Conservation (phyloP, 2,888 invertebrate genomes). For the Oscheius sp. region DNA sequence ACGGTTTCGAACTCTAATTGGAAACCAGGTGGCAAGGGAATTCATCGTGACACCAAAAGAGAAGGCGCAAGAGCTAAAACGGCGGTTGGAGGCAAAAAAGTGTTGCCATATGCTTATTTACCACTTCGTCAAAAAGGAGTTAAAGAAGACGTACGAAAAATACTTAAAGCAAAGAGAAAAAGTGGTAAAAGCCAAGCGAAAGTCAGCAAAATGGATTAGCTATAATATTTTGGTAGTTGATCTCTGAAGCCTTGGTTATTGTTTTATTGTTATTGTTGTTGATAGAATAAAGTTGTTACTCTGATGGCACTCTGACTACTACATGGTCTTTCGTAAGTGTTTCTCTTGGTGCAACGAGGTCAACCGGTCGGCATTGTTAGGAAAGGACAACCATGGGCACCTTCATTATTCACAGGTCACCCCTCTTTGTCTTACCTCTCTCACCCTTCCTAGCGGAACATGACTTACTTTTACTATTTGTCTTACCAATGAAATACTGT, state of each 20-base stretch:
- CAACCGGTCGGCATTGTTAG: constrained; percentile 2
- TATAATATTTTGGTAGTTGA: constrained; percentile 28
- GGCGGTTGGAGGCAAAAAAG: constrained; percentile 37
- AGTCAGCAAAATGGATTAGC: constrained; percentile 6
- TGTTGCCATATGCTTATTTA: constrained; percentile 62
- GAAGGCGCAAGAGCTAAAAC: constrained; percentile 3
- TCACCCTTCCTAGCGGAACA: background rate
- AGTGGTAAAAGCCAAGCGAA: constrained; percentile 42
- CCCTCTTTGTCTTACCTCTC: background rate
- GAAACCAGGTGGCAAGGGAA: constrained; percentile 56
- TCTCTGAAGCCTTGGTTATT: background rate
- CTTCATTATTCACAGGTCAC: constrained; percentile 25
- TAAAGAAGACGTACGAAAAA: constrained; percentile 46
- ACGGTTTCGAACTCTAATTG: constrained; percentile 31
- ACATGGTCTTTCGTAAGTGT: too few species aligned
- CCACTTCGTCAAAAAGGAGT: constrained; percentile 52
- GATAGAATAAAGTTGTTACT: background rate
- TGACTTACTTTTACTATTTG: background rate
- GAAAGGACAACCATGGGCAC: background rate
- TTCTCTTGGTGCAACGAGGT: constrained; percentile 9
- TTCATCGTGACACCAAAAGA: constrained; percentile 39
- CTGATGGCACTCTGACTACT: background rate
- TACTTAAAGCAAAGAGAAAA: constrained; percentile 50
- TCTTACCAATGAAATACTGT: background rate
- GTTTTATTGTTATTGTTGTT: constrained; percentile 18